Percentiles rank a stretch among this genome's conserved stretches.
Evolutionary conservation across 2,797 vertebrate genomes (phyloP).

Genomic region (Rhynchotus rufescens): DNA sequence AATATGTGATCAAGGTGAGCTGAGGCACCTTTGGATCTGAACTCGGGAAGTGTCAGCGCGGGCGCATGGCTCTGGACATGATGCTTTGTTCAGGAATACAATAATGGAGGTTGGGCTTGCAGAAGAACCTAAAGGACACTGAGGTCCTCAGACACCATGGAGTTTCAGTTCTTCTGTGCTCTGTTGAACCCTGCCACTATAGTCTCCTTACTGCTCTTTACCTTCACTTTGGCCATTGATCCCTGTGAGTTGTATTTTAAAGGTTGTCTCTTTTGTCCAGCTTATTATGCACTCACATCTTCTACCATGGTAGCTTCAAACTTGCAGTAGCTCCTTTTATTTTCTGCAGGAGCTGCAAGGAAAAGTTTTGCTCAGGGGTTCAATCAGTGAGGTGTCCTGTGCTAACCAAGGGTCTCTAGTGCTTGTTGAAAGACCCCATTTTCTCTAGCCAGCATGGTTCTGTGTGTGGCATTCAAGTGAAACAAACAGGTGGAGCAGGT

Average conservation of each 20-base stretch:
- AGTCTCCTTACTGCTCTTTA: not conserved
- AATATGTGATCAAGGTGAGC: conserved; percentile 90
- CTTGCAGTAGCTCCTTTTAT: not conserved
- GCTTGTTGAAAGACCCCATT: not conserved
- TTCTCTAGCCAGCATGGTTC: not conserved
- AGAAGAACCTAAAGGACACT: not conserved
- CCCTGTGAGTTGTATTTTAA: not conserved
- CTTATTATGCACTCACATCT: not conserved
- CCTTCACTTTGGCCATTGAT: not conserved
- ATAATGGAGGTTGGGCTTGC: not conserved
- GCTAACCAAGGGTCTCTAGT: not conserved
- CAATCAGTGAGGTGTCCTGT: accelerated
- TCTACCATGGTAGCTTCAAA: not conserved
- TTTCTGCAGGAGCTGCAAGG: not conserved
- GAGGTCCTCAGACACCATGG: not conserved
- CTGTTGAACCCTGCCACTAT: not conserved
- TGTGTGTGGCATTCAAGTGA: not conserved
- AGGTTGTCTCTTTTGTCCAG: not conserved
- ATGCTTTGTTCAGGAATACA: not conserved
- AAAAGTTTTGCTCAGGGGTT: not conserved
- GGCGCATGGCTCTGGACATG: not conserved
- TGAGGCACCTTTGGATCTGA: not conserved
- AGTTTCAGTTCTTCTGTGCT: not conserved
- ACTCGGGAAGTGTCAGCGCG: not conserved
- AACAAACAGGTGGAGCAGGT: not conserved